These are phyloP conservation scores for Sialia sialis DNA, from an alignment of 2,113 vertebrate genomes.

Conservation along the genomic window DNA sequence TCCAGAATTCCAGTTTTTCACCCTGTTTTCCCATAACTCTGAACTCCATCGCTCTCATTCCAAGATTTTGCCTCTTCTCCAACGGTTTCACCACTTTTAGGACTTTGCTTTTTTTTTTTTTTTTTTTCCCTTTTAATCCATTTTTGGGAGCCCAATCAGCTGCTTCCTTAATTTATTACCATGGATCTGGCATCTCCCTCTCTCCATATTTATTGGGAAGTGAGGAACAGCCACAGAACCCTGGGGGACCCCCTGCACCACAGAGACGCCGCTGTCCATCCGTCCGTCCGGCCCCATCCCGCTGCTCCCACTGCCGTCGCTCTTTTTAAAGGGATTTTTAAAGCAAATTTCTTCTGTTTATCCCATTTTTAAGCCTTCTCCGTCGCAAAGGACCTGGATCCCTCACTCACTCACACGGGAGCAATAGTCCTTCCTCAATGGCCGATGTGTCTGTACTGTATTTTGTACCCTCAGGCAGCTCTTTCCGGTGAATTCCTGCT, in stretches of 20 bases:
- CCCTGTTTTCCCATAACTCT: conserved; percentile 47
- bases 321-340: conserved; percentile 75
- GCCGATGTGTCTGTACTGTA: conserved; percentile 78
- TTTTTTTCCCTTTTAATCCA: not conserved
- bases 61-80: conserved; percentile 69
- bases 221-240: not conserved
- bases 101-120: not conserved
- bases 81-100: conserved; percentile 60
- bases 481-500: conserved; percentile 81
- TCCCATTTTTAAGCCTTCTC: conserved; percentile 65
- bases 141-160: conserved; percentile 67
- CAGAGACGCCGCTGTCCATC: not conserved
- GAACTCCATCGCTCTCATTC: conserved; percentile 64
- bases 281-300: not conserved
- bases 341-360: not conserved
- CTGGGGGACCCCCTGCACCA: not conserved
- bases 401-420: conserved; percentile 73
- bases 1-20: conserved; percentile 44
- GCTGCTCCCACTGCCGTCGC: conserved; percentile 3
- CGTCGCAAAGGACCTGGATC: conserved; percentile 71
- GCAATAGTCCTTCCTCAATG: conserved; percentile 79
- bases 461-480: conserved; percentile 84
- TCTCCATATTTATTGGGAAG: conserved; percentile 73
- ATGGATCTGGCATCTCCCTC: conserved; percentile 76
- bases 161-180: conserved; percentile 88